Base-by-base conservation (phyloP, 1,140 invertebrate genomes). In the Glomeris maerens region DNA sequence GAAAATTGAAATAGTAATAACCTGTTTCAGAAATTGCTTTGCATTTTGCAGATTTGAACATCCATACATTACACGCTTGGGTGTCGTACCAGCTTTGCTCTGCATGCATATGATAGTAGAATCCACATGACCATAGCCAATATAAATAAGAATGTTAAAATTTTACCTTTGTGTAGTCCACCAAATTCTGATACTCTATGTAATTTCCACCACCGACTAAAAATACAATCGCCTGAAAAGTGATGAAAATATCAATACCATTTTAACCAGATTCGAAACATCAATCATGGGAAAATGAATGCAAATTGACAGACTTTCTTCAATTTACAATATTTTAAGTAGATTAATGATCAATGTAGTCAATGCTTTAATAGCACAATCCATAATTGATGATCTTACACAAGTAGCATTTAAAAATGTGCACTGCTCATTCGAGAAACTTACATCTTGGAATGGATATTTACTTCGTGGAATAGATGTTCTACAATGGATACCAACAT, bases 121-220 rank as follows among this genome's bases (percentile, higher is more conserved):
- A 53, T 31, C 56, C 47, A 50, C 53, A 47, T 50, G 45, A 50
- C 25, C 36, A 47, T 47, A 23, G 22, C 27, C 25, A n/a, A 31
- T 23, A 49, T 36, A 13, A 51, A 31, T 25, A 38, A 46, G 39
- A 22, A 17, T 42, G 17, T 5, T 21, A 4, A 4, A 27, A 3
- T 2, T 21, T 57, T 68, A 81, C 78, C 72, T 89, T 95, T 14
- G 83, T 83, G 66, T 94, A 96, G 66, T 98, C 93, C 27, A 89
- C 77, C 29, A 99, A 74, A 75, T 99, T 98, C 67, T 98, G 93
- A 67, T 98, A 98, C 70, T 99, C 95, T 59, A 97, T 96, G 64
- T 98, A 98, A 73, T 96, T 98, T 27, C 95, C 95, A 51, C 95
- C 95, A 46, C 95, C 95, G 26, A 98, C 85, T 45, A 98, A 74